Percentiles rank a stretch among this genome's conserved stretches.
phyloP scores from a whole-genome alignment of 2,113 vertebrate species.

The Poecilia latipinna region DNA sequence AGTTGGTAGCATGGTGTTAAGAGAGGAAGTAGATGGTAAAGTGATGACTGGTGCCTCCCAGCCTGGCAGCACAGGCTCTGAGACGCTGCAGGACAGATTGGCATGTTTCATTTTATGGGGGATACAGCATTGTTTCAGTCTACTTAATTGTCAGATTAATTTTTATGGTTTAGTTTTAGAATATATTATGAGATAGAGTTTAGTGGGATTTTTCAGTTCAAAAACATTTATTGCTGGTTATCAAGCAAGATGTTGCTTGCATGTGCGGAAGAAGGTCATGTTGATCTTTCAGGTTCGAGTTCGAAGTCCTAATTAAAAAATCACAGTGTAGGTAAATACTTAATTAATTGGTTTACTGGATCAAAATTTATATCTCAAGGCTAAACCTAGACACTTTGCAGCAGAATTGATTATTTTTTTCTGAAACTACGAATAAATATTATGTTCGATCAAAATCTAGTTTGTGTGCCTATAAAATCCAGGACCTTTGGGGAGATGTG shows the following conservation, averaged over 20 bases:
- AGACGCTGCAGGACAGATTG: not conserved
- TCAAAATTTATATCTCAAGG: too few species aligned
- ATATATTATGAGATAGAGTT: not conserved
- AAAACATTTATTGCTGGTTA: not conserved
- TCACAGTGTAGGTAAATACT: too few species aligned
- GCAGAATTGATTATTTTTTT: too few species aligned
- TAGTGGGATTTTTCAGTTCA: not conserved
- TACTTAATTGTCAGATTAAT: not conserved
- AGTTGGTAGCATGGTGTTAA: slow-evolving; percentile 6
- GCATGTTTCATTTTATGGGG: not conserved
- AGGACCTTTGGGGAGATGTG: too few species aligned
- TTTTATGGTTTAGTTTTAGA: not conserved
- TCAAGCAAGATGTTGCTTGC: not conserved
- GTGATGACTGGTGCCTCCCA: not conserved
- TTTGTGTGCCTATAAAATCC: too few species aligned
- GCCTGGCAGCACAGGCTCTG: not conserved
- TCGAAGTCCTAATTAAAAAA: too few species aligned
- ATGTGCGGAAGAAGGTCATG: too few species aligned
- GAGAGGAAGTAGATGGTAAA: not conserved
- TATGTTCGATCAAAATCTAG: too few species aligned
- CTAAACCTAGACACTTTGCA: too few species aligned
- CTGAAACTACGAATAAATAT: too few species aligned
- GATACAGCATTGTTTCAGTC: not conserved
- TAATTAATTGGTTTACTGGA: too few species aligned
- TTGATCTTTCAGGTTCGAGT: too few species aligned